These are phyloP conservation scores for Autographa pulchrina DNA, from an alignment of 2,888 invertebrate genomes.

Conservation along the genomic window DNA sequence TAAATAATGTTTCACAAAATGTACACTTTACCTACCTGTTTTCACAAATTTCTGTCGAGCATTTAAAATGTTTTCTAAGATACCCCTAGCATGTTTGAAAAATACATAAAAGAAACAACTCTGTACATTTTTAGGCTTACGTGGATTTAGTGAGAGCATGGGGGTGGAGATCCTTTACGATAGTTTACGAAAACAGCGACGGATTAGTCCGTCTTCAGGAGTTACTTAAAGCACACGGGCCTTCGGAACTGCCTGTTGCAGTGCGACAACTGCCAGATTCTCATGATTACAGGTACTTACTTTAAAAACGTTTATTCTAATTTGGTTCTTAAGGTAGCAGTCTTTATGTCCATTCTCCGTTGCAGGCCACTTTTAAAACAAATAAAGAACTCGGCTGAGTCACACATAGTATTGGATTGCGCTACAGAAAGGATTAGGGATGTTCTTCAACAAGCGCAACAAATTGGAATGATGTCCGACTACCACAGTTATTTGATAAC, in stretches of 20 bases:
- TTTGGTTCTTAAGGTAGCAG: not conserved
- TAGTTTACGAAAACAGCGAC: slow-evolving; percentile 98
- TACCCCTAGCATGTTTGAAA: not conserved
- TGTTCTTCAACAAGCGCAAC: slow-evolving; percentile 97
- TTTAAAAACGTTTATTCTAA: not conserved
- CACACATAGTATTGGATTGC: slow-evolving; percentile 97
- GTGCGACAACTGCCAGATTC: slow-evolving; percentile 95
- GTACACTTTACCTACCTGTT: too few species aligned
- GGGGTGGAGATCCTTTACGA: slow-evolving; percentile 99
- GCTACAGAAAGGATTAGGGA: slow-evolving; percentile 95
- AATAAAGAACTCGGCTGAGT: slow-evolving; percentile 97
- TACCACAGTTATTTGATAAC: slow-evolving; percentile 98
- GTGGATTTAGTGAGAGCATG: slow-evolving; percentile 96
- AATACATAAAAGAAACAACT: slow-evolving; percentile 11
- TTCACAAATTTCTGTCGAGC: not conserved
- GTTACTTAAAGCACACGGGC: slow-evolving; percentile 95
- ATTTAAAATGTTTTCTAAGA: not conserved
- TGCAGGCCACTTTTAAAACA: slow-evolving; percentile 96
- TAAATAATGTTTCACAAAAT: too few species aligned
- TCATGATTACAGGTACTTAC: slow-evolving; percentile 94
- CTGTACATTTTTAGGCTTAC: slow-evolving; percentile 91
- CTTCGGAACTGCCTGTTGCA: slow-evolving; percentile 95
- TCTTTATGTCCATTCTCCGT: slow-evolving; percentile 43
- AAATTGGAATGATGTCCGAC: slow-evolving; percentile 99
- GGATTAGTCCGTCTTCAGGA: slow-evolving; percentile 96